A percentile compares a stretch with the other conserved stretches of the same genome.
phyloP scores from a whole-genome alignment of 2,113 vertebrate genomes.

The Menura novaehollandiae region DNA sequence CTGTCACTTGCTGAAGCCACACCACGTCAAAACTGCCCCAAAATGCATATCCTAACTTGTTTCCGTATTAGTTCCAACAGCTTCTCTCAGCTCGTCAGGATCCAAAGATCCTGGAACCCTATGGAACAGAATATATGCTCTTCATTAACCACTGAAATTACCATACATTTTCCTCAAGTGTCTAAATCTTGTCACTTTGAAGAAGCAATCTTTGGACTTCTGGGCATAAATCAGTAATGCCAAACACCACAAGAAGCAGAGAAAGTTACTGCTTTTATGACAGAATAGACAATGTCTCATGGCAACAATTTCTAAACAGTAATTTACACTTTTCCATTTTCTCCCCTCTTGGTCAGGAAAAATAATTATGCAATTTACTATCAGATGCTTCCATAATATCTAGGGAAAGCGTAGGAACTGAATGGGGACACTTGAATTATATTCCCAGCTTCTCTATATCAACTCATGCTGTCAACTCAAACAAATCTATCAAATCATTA shows the following conservation, averaged over 20 bases:
- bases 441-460: constrained; percentile 22
- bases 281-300: constrained; percentile 28
- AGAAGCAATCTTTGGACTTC: constrained; percentile 44
- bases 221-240: constrained; percentile 36
- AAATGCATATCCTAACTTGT: neutral
- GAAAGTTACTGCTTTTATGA: constrained; percentile 13
- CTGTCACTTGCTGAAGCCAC: neutral
- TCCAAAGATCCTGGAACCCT: neutral
- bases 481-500: constrained; percentile 20
- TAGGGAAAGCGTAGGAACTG: neutral
- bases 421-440: constrained; percentile 15
- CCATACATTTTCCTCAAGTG: constrained; percentile 23
- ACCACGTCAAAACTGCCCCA: neutral
- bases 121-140: neutral
- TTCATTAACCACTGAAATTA: constrained; percentile 41
- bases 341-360: constrained; percentile 1
- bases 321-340: constrained; percentile 41
- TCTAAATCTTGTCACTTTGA: constrained; percentile 36
- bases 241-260: neutral
- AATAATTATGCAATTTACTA: constrained; percentile 58
- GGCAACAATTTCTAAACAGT: constrained; percentile 12
- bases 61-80: neutral
- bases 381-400: constrained; percentile 14
- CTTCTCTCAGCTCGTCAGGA: neutral
- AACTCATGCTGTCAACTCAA: constrained; percentile 12